Percentiles rank a stretch among this genome's conserved stretches.
Conservation (phyloP, 1,140 invertebrate species). For the Aporrectodea caliginosa region DNA sequence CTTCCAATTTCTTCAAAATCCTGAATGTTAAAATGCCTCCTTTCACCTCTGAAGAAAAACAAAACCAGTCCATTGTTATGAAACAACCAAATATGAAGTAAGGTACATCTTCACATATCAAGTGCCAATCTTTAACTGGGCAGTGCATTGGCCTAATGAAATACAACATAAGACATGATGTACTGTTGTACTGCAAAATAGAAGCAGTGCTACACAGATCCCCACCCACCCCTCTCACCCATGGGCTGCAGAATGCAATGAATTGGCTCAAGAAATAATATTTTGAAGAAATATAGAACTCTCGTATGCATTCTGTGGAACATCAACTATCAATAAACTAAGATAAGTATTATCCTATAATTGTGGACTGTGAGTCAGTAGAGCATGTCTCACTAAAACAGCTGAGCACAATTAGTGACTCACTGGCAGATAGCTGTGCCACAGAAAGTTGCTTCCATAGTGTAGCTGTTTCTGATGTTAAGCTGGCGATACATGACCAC, state of each 20-base stretch:
- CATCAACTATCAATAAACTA: neutral
- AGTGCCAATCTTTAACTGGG: neutral
- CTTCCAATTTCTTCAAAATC: conserved; percentile 53
- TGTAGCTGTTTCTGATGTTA: conserved; percentile 53
- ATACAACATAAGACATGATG: neutral
- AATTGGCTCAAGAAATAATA: too few species aligned
- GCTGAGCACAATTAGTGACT: neutral
- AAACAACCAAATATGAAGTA: neutral
- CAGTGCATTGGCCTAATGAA: neutral
- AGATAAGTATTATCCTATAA: too few species aligned
- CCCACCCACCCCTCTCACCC: too few species aligned
- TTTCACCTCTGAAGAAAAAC: conserved; percentile 40
- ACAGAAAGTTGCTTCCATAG: conserved; percentile 55
- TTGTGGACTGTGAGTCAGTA: too few species aligned
- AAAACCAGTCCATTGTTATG: neutral
- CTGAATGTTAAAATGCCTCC: conserved; percentile 50
- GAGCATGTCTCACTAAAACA: neutral
- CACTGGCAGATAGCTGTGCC: conserved; percentile 51
- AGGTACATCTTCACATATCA: neutral
- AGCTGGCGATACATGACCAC: conserved; percentile 56
- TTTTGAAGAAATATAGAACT: too few species aligned
- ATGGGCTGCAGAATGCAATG: too few species aligned
- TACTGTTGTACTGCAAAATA: neutral
- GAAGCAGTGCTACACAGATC: neutral
- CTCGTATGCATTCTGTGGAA: too few species aligned